phyloP scores from a whole-genome alignment of 2,888 invertebrate genomes.

The Morinoia aosen region DNA sequence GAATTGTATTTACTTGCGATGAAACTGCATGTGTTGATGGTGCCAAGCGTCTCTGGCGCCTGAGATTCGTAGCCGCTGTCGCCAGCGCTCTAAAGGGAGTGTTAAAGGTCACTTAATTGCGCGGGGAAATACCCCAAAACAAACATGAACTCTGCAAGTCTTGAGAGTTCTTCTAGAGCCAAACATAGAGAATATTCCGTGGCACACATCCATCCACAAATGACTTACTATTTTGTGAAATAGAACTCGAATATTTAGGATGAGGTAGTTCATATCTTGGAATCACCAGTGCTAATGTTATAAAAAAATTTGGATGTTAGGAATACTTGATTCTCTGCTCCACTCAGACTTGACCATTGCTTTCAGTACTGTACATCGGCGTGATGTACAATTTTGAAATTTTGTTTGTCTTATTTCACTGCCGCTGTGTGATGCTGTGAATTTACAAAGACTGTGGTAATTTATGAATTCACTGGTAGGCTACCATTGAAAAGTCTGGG shows the following conservation, averaged over 20 bases:
- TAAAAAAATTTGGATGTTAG: background rate
- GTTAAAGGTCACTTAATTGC: conserved; percentile 10
- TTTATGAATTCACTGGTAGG: background rate
- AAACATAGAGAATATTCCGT: background rate
- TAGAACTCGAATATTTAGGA: background rate
- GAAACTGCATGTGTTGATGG: background rate
- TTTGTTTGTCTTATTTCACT: background rate
- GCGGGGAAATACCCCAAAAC: background rate
- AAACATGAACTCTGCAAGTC: background rate
- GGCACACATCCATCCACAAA: background rate
- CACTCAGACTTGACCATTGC: background rate
- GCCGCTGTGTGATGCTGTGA: background rate
- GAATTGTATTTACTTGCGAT: background rate
- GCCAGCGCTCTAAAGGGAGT: background rate
- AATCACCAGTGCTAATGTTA: background rate
- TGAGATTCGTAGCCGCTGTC: background rate
- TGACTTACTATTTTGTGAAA: background rate
- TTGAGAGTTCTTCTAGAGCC: background rate
- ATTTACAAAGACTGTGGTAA: background rate
- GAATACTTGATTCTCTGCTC: background rate
- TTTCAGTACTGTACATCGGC: background rate
- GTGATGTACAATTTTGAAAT: background rate
- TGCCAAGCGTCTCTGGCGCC: background rate
- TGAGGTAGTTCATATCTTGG: background rate
- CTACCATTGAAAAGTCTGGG: background rate